Evolutionary conservation across 1,140 invertebrate genomes (phyloP).

Genomic region (Drosophila varians): DNA sequence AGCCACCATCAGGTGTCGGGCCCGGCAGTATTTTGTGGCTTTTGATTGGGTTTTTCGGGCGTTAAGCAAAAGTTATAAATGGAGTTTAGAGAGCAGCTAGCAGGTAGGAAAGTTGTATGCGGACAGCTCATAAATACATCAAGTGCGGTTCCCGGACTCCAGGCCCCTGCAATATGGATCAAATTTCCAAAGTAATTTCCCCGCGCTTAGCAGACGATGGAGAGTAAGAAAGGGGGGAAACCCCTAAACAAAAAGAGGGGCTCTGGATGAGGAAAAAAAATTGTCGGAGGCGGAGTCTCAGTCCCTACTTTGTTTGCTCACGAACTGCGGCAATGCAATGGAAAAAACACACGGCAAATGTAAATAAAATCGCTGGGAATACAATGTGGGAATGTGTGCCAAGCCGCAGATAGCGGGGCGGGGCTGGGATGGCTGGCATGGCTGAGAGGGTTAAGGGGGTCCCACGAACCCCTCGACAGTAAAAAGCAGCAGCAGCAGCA

Average conservation of each 20-base stretch:
- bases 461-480: slow-evolving; percentile 36
- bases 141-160: slow-evolving; percentile 20
- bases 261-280: not conserved
- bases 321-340: slow-evolving; percentile 75
- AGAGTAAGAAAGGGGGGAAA: not conserved
- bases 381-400: slow-evolving; percentile 53
- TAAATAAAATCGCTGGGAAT: slow-evolving; percentile 67
- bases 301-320: slow-evolving; percentile 46
- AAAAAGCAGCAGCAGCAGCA: slow-evolving; percentile 72
- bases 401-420: slow-evolving; percentile 34
- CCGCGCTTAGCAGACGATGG: slow-evolving; percentile 44
- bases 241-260: slow-evolving; percentile 2
- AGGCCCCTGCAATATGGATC: slow-evolving; percentile 48
- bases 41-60: slow-evolving; percentile 66
- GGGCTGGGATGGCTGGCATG: too few relatives aligned
- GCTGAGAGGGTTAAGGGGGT: not conserved
- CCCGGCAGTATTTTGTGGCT: slow-evolving; percentile 69
- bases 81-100: slow-evolving; percentile 57
- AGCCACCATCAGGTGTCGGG: slow-evolving; percentile 57
- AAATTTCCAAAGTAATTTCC: slow-evolving; percentile 64
- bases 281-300: slow-evolving; percentile 13
- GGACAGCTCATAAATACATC: slow-evolving; percentile 75
- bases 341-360: slow-evolving; percentile 68
- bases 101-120: slow-evolving; percentile 32
- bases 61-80: slow-evolving; percentile 62